phyloP scores from a whole-genome alignment of 1,140 invertebrate species.

The Sarcophaga peregrina region DNA sequence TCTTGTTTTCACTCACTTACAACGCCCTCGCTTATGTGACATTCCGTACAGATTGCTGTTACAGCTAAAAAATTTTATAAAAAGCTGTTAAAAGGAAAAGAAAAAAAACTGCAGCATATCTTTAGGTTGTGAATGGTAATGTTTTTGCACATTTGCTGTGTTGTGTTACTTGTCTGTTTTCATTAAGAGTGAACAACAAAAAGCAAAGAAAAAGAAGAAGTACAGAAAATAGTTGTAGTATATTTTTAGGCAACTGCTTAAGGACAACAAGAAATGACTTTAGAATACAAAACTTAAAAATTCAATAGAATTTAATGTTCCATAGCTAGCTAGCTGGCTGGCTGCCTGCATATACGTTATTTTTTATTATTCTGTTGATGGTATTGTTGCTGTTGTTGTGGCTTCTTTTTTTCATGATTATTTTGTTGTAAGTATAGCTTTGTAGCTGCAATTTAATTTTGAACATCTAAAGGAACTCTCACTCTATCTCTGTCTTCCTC shows the following conservation, averaged over 20 bases:
- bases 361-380: no score
- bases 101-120: neutral
- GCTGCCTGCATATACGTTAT: neutral
- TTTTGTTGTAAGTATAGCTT: constrained; percentile 9
- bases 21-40: neutral
- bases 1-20: neutral
- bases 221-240: neutral
- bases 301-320: constrained; percentile 11
- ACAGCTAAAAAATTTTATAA: neutral
- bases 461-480: no score
- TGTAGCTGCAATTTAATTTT: constrained; percentile 7
- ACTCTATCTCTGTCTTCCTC: neutral
- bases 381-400: neutral
- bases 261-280: neutral
- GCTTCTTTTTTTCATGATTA: no score
- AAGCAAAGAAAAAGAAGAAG: neutral
- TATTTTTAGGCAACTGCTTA: neutral
- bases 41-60: neutral
- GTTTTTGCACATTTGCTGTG: neutral
- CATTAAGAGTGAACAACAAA: no score
- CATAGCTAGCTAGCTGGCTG: neutral
- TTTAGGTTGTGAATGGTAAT: neutral
- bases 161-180: neutral
- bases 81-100: neutral
- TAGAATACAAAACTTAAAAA: neutral